Base-by-base conservation (phyloP, 1,140 invertebrate species). In the Whitmania pigra region DNA sequence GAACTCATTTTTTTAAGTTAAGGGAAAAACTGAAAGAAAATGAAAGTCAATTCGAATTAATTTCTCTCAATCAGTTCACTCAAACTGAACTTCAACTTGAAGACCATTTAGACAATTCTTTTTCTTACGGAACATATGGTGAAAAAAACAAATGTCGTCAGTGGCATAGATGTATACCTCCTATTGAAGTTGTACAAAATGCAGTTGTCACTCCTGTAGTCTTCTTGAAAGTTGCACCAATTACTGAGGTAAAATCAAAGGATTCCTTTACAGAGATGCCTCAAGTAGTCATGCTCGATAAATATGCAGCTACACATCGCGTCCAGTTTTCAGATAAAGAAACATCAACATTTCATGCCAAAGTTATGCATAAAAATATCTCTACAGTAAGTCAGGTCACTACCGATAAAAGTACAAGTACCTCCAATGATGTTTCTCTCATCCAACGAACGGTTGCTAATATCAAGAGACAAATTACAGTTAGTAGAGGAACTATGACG, bases 341-440 rank as follows among this genome's bases (percentile, higher is more conserved):
- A 55, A 74, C 73, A n/a, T 22, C 22, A 36, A 74, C 73, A 20
- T n/a, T 57, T 15, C 57, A 31, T n/a, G 66, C 72, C 0, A 29
- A 67, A 7, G 18, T 68, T 43, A 27, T 74, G 43, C 68, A 74
- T 29, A 74, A 74, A 49, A 69, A 54, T 40, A 53, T 72, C 31
- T 74, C 73, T 17, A 74, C 73, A 2, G 70, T 66, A 36, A 74
- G 67, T 31, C 43, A 49, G 13, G 25, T 22, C 25, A 72, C 49
- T 43, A 53, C 22, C 18, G 71, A 74, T 49, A 71, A 74, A 53
- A 31, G 27, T n/a, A 74, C 73, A 31, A 72, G 20, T 36, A 74
- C 71, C 11, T 29, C 63, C 25, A 53, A 29, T 25, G 73, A 74
- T 31, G 67, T 72, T 25, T 53, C 73, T 15, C 36, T 27, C n/a